Evolutionary conservation across 2,888 invertebrate genomes (phyloP).

Genomic region (Napeogenes inachia): DNA sequence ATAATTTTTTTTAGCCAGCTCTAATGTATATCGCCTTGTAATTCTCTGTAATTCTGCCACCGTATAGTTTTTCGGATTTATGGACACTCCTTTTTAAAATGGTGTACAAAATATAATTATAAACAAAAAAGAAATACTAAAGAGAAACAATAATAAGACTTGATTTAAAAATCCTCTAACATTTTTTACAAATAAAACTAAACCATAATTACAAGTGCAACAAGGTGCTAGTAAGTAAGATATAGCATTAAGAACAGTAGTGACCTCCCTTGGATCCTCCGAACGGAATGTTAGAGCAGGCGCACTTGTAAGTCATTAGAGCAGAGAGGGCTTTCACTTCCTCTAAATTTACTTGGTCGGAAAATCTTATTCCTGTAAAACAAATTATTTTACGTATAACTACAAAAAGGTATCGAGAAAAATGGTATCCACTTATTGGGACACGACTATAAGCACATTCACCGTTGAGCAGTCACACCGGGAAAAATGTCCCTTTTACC

Average conservation of each 20-base stretch:
- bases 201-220: too few relatives aligned
- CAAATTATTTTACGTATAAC: slow-evolving; percentile 1
- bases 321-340: slow-evolving; percentile 89
- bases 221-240: too few relatives aligned
- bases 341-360: slow-evolving; percentile 81
- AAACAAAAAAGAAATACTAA: not conserved
- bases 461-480: too few relatives aligned
- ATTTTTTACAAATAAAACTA: too few relatives aligned
- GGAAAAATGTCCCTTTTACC: too few relatives aligned
- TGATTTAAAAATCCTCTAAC: too few relatives aligned
- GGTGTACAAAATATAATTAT: not conserved
- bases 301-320: slow-evolving; percentile 90
- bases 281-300: slow-evolving; percentile 87
- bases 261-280: slow-evolving; percentile 82
- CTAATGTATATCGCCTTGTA: slow-evolving; percentile 84
- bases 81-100: slow-evolving; percentile 78
- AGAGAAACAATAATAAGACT: not conserved
- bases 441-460: too few relatives aligned
- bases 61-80: slow-evolving; percentile 84
- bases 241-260: not conserved
- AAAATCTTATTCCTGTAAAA: slow-evolving; percentile 81
- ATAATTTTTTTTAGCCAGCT: slow-evolving; percentile 86
- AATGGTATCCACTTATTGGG: too few relatives aligned
- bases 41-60: slow-evolving; percentile 86
- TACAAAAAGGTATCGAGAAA: too few relatives aligned